A percentile compares a stretch with the other conserved stretches of the same genome.
phyloP scores from a whole-genome alignment of 2,797 vertebrate genomes.

The Argya squamiceps region DNA sequence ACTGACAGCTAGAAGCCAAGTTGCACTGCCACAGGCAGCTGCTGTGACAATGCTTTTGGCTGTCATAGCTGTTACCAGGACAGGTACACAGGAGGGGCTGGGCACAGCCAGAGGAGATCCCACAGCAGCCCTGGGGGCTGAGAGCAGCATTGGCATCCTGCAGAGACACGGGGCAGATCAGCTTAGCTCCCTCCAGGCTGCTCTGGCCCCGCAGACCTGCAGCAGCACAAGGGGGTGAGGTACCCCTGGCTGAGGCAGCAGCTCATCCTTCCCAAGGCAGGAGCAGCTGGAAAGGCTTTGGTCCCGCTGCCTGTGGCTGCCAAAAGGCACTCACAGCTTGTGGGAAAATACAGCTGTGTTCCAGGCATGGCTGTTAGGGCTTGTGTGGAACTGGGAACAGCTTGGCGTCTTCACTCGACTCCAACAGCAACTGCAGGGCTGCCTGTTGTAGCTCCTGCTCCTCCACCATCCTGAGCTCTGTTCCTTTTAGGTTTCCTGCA shows the following conservation, averaged over 20 bases:
- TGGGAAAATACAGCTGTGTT: not conserved
- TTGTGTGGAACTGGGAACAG: not conserved
- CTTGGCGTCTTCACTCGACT: not conserved
- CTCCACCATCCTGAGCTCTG: not conserved
- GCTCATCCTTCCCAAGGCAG: not conserved
- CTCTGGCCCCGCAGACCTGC: rapidly evolving
- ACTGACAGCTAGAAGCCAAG: not conserved
- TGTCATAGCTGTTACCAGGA: not conserved
- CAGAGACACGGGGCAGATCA: not conserved
- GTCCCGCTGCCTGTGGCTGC: rapidly evolving
- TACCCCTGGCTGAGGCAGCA: not conserved
- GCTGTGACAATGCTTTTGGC: not conserved
- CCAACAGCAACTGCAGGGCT: not conserved
- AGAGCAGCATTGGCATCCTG: rapidly evolving
- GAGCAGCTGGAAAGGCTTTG: not conserved
- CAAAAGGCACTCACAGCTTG: not conserved
- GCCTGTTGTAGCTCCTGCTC: not conserved
- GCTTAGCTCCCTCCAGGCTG: not conserved
- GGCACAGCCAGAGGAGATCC: rapidly evolving
- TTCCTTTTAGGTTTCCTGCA: not conserved
- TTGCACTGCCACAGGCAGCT: not conserved
- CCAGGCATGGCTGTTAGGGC: not conserved
- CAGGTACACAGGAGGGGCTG: rapidly evolving
- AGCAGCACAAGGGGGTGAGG: not conserved
- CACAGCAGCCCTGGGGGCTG: not conserved